A percentile compares a stretch with the other conserved stretches of the same genome.
phyloP scores from a whole-genome alignment of 92 coral and sea anemone species.

The Muricea muricata region DNA sequence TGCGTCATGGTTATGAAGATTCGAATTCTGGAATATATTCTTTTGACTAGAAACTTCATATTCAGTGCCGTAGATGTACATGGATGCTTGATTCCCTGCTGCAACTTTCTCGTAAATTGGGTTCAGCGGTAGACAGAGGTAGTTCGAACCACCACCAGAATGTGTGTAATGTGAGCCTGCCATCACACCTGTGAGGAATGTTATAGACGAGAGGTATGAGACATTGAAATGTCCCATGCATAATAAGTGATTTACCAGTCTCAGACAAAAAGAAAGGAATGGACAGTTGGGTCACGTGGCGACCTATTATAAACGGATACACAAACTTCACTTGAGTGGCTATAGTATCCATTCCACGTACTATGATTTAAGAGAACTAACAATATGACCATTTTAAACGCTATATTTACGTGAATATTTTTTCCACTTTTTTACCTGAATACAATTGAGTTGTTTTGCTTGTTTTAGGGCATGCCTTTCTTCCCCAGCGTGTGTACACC shows the following conservation, averaged over 20 bases:
- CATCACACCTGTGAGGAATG: slow-evolving; percentile 34
- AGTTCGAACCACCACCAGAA: slow-evolving; percentile 72
- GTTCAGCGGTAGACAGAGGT: slow-evolving; percentile 63
- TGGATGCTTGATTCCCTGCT: slow-evolving; percentile 39
- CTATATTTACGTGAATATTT: background rate
- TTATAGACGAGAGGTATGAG: background rate
- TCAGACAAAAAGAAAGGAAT: no score
- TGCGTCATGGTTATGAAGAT: slow-evolving; percentile 64
- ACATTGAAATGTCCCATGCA: background rate
- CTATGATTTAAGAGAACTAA: no score
- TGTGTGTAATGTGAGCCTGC: slow-evolving; percentile 60
- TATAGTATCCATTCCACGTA: no score
- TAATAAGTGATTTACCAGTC: no score
- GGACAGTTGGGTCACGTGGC: no score
- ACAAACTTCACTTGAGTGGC: no score
- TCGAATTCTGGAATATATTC: slow-evolving; percentile 17
- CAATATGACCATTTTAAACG: background rate
- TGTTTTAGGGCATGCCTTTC: slow-evolving; percentile 54
- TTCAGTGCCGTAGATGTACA: slow-evolving; percentile 66
- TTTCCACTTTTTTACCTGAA: no score
- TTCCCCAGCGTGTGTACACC: slow-evolving; percentile 74
- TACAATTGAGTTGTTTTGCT: background rate
- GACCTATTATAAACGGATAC: no score
- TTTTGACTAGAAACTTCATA: slow-evolving; percentile 61
- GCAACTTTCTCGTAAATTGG: slow-evolving; percentile 59